These are phyloP conservation scores for Heliopora coerulea DNA, from an alignment of 92 coral and sea anemone species.

Conservation along the genomic window DNA sequence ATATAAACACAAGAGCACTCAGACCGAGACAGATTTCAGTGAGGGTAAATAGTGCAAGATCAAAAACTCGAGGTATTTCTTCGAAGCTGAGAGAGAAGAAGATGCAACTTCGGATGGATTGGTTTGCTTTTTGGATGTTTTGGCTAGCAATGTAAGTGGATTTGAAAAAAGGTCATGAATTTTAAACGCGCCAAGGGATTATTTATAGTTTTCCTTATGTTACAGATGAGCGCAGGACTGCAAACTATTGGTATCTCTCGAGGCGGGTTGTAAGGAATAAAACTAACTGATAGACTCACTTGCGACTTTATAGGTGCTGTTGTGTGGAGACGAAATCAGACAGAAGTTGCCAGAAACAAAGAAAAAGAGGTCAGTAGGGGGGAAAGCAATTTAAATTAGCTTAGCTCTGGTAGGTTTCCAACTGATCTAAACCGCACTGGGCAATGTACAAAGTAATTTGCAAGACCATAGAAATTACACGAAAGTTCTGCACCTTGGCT, in stretches of 20 bases:
- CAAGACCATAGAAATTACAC: no score
- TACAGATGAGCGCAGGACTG: neutral
- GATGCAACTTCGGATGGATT: neutral
- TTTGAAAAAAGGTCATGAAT: neutral
- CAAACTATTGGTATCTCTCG: neutral
- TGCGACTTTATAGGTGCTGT: neutral
- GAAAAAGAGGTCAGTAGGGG: neutral
- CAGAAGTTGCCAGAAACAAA: neutral
- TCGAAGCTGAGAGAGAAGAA: neutral
- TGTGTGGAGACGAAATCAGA: neutral
- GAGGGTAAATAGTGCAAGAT: neutral
- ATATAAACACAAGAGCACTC: neutral
- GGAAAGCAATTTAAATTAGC: neutral
- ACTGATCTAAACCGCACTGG: no score
- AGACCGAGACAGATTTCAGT: conserved; percentile 8
- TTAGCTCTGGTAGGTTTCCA: neutral
- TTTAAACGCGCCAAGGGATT: neutral
- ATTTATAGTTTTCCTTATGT: neutral
- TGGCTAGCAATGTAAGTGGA: conserved; percentile 27
- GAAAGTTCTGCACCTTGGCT: no score
- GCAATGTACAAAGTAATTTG: no score
- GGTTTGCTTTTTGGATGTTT: neutral
- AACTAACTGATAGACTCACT: neutral
- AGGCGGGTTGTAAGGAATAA: neutral
- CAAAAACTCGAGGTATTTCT: neutral